Evolutionary conservation across 1,140 invertebrate species (phyloP).

Genomic region (Callitettix versicolor): DNA sequence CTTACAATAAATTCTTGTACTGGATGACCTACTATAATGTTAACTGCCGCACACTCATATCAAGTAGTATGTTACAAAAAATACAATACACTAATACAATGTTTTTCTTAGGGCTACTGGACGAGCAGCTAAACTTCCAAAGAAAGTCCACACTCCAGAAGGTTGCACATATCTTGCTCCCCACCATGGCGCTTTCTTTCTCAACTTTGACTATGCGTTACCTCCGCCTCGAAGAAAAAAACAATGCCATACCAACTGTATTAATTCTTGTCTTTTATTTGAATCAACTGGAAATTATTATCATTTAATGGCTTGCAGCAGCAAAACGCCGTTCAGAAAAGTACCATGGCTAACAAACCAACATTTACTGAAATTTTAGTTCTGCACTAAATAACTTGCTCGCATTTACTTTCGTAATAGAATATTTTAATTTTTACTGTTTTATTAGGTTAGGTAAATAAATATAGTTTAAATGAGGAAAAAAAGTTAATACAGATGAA

Average conservation of each 20-base stretch:
- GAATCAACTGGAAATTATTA: background rate
- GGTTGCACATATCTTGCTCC: constrained; percentile 10
- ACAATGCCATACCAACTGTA: background rate
- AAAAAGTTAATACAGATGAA: no score
- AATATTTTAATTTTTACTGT: no score
- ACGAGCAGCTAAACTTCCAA: constrained; percentile 9
- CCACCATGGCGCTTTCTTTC: constrained; percentile 7
- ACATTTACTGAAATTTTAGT: constrained; percentile 38
- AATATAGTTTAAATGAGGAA: no score
- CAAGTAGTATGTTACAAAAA: no score
- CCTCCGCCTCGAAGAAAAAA: constrained; percentile 25
- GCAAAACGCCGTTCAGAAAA: constrained; percentile 33
- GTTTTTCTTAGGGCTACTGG: constrained; percentile 16
- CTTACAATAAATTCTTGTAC: background rate
- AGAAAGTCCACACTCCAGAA: constrained; percentile 1
- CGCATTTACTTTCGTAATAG: no score
- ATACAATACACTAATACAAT: no score
- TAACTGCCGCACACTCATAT: no score
- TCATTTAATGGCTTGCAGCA: background rate
- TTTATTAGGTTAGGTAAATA: no score
- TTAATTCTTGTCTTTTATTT: background rate
- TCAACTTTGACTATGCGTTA: constrained; percentile 25
- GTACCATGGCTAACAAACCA: constrained; percentile 40
- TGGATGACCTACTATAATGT: no score
- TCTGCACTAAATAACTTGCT: no score